Base-by-base conservation (phyloP, 2,888 invertebrate genomes). In the Mellilla xanthometata region DNA sequence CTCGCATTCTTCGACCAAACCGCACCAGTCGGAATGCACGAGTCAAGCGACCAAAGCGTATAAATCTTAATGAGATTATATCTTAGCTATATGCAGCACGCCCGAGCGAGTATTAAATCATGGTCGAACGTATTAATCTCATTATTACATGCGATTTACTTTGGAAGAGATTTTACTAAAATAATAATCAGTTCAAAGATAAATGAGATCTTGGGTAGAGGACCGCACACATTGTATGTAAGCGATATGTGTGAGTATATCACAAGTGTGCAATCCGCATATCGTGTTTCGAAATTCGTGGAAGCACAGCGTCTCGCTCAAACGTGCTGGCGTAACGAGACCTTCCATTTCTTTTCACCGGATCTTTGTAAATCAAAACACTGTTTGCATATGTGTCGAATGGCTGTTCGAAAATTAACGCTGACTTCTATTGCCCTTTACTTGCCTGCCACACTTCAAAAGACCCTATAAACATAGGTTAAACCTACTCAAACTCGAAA, bases 11-110 rank as follows among this genome's bases (percentile, higher is more conserved):
- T 46, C 38, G 29, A 43, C 38, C 41, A 58, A 72, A 76, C 41
- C 85, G 85, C 87, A 88, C 88, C 88, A 86, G 87, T 76, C 87
- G 85, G 84, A 87, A 87, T 87, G 85, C 84, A 85, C 69, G 62
- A 81, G 76, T 81, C 72, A 82, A 86, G 84, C 86, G 75, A 78
- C 68, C 70, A 72, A 88, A 86, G 86, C 87, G 72, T 85, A 79
- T 76, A 78, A 79, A 79, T 71, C 76, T 80, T 83, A 84, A 66
- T 72, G 77, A 81, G 81, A 86, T 82, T 82, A 84, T 63, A 79
- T 64, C 76, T 80, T 80, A 80, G 57, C 58, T 53, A 58, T 68
- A 65, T 49, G 52, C 72, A 71, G 68, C 63, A 68, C 68, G 69
- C 69, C 64, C 53, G 65, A 72, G 64, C 69, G 58, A 39, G 39